Evolutionary conservation across 1,140 invertebrate genomes (phyloP), one percentile per base, ranked within the genome.

Genomic region (Magallana gigas): DNA sequence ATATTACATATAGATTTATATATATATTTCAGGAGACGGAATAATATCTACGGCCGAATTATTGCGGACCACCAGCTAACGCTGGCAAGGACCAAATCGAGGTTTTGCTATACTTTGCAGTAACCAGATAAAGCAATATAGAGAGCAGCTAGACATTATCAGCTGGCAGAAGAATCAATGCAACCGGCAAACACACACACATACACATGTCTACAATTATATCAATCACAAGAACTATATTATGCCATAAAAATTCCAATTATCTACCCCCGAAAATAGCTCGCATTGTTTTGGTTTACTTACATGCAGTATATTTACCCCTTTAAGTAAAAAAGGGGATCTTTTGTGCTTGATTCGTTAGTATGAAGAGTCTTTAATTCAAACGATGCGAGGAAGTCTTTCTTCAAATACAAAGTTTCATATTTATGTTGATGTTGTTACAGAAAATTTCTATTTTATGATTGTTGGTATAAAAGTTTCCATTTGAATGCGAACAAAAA

Each of bases 71-170:
- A 76, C 68, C 23, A 76, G 68, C 68, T 76, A 76, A 76, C 11
- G 36, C 36, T 48, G 8, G 68, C 8, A 29, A 2, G 36, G 36
- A 5, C 36, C 36, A 48, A 48, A 48, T 48, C 5, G 36, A 48
- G 36, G 36, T 48, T 48, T 48, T 48, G 36, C 36, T 48, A 48
- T 48, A 48, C 36, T 18, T 18, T 11, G 23, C 23, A 36, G 68
- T 76, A 29, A 76, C 23, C 68, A 11, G 68, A 11, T 8, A 29
- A 11, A 76, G 68, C 68, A 76, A 76, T 76, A 76, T 12, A 76
- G 36, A 48, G 23, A 29, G 68, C 68, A 76, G 68, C 68, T 76
- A 76, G 68, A 29, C 68, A 76, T 76, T 76, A 76, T 76, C 8
- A 76, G 68, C 68, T 76, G 68, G 36, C 68, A 76, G 60, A 11